Conservation (phyloP, 2,113 vertebrate species). For the Fregetta grallaria region DNA sequence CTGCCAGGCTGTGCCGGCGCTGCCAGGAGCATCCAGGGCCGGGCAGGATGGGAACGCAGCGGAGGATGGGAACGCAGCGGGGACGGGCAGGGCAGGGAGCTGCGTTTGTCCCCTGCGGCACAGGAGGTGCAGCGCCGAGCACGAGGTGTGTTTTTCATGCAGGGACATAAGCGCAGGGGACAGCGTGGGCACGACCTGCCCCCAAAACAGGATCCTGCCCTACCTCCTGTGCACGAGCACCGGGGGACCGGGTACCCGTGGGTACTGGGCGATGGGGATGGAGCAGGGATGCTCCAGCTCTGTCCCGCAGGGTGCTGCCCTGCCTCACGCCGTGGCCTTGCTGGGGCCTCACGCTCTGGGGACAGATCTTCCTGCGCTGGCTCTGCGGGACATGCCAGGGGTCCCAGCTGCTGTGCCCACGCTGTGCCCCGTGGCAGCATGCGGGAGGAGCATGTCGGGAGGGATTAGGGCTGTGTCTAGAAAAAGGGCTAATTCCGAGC, state of each 20-base stretch:
- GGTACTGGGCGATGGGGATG: accelerated
- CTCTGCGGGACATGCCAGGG: neutral
- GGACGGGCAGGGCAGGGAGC: neutral
- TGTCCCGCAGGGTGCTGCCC: accelerated
- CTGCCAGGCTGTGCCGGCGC: neutral
- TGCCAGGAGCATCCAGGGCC: neutral
- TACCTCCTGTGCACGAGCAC: accelerated
- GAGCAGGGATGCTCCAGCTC: neutral
- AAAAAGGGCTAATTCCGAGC: neutral
- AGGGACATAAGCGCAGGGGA: accelerated
- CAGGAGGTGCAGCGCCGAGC: neutral
- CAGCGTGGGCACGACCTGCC: accelerated
- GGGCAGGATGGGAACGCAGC: neutral
- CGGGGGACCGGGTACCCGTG: accelerated
- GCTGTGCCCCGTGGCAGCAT: neutral
- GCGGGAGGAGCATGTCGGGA: neutral
- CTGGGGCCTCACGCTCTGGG: neutral
- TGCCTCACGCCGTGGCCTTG: accelerated
- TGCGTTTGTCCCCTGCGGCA: neutral
- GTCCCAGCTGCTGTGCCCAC: accelerated
- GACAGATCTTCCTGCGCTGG: accelerated
- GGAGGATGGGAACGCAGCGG: accelerated
- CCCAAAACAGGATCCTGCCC: neutral
- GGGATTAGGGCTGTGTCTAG: neutral
- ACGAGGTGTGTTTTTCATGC: accelerated